Conservation (phyloP, 1,140 invertebrate genomes). For the Pachyrhynchus sulphureomaculatus region DNA sequence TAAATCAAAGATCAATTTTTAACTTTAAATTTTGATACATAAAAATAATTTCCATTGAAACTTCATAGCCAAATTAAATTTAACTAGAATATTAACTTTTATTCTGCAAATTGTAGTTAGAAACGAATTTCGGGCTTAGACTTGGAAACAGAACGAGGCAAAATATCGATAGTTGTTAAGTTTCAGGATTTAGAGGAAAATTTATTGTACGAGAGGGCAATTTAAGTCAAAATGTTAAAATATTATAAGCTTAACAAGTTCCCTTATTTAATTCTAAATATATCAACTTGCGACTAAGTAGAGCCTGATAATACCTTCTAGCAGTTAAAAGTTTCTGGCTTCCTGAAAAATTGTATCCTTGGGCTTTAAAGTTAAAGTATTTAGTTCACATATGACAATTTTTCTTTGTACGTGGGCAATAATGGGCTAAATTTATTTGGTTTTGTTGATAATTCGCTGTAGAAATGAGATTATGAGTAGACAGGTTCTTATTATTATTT, state of each 20-base stretch:
- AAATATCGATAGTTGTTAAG: slow-evolving; percentile 19
- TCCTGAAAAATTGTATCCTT: slow-evolving; percentile 7
- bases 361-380: slow-evolving; percentile 6
- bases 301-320: slow-evolving; percentile 10
- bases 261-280: slow-evolving; percentile 24
- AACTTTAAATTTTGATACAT: no score
- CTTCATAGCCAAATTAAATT: background rate
- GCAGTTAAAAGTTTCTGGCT: slow-evolving; percentile 11
- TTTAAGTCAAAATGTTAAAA: slow-evolving; percentile 24
- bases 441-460: no score
- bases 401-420: no score
- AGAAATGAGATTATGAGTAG: no score
- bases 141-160: slow-evolving; percentile 1
- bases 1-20: no score
- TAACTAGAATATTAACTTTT: background rate
- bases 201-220: slow-evolving; percentile 15
- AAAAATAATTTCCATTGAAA: background rate
- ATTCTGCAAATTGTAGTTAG: background rate
- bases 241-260: slow-evolving; percentile 24
- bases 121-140: background rate
- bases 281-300: background rate
- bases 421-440: no score
- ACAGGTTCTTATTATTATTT: no score
- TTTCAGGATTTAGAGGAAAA: slow-evolving; percentile 10
- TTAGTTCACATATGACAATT: slow-evolving; percentile 1